Evolutionary conservation across 2,113 vertebrate species (phyloP).

Genomic region (Panthera leo): DNA sequence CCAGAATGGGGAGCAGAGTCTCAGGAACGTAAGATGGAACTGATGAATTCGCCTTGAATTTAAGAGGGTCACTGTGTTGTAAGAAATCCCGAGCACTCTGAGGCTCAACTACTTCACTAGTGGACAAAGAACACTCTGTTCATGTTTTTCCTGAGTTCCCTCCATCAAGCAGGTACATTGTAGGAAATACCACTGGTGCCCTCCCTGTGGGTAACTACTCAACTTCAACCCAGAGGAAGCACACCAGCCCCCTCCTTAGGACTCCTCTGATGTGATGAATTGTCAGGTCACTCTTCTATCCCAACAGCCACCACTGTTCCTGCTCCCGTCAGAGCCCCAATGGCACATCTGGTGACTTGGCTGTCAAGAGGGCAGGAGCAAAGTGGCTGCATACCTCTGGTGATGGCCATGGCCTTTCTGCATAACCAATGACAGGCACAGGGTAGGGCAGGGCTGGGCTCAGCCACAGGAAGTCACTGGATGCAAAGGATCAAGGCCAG

Average conservation of each 20-base stretch:
- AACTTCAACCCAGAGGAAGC: neutral
- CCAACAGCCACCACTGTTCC: neutral
- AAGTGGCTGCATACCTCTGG: neutral
- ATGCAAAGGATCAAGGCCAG: neutral
- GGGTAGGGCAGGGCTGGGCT: neutral
- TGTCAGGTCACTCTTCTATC: neutral
- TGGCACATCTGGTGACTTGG: neutral
- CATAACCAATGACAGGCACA: neutral
- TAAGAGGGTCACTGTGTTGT: neutral
- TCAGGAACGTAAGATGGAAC: neutral
- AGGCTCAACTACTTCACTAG: neutral
- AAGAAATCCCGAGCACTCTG: neutral
- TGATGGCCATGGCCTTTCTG: neutral
- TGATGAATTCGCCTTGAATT: neutral
- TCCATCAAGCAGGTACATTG: neutral
- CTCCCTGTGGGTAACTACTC: neutral
- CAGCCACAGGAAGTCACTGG: neutral
- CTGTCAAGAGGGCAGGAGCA: neutral
- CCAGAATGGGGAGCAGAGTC: neutral
- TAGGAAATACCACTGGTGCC: too few species aligned
- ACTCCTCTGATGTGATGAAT: neutral
- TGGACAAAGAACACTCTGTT: neutral
- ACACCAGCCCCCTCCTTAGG: neutral
- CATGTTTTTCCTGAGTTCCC: neutral
- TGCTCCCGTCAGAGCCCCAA: neutral